phyloP scores from a whole-genome alignment of 2,797 vertebrate species.

The Euphonia xanthogaster region DNA sequence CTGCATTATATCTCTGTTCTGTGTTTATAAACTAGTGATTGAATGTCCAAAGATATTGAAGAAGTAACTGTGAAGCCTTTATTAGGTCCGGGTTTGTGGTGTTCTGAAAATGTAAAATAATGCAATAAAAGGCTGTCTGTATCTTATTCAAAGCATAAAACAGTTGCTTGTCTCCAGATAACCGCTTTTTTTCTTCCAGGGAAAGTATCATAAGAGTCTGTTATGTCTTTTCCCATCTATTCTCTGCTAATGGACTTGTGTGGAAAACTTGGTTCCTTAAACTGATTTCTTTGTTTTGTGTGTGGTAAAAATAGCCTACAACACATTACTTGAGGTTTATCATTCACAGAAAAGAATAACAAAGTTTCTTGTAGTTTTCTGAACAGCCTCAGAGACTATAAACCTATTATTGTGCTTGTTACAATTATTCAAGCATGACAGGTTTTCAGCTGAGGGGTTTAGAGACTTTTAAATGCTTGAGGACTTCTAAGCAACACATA shows the following conservation, averaged over 20 bases:
- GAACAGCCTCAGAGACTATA: not conserved
- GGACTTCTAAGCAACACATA: not conserved
- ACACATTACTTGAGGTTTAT: not conserved
- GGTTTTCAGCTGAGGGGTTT: not conserved
- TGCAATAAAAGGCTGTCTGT: not conserved
- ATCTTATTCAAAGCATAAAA: not conserved
- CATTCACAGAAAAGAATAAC: not conserved
- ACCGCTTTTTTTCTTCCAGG: not conserved
- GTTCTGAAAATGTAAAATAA: not conserved
- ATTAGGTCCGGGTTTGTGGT: not conserved
- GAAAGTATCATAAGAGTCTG: not conserved
- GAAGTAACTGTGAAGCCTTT: not conserved
- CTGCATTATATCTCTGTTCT: not conserved
- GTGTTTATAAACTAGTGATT: not conserved
- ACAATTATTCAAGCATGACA: not conserved
- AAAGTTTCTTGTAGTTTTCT: not conserved
- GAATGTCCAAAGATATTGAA: not conserved
- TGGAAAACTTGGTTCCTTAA: not conserved
- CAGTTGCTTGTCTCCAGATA: not conserved
- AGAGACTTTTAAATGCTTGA: not conserved
- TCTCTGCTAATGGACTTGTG: not conserved
- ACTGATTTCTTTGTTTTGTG: not conserved
- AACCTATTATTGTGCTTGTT: not conserved
- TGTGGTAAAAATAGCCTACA: not conserved
- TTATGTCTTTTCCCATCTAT: not conserved